These are phyloP conservation scores for Vandiemenella viatica DNA, from an alignment of 2,888 invertebrate species.

Conservation along the genomic window DNA sequence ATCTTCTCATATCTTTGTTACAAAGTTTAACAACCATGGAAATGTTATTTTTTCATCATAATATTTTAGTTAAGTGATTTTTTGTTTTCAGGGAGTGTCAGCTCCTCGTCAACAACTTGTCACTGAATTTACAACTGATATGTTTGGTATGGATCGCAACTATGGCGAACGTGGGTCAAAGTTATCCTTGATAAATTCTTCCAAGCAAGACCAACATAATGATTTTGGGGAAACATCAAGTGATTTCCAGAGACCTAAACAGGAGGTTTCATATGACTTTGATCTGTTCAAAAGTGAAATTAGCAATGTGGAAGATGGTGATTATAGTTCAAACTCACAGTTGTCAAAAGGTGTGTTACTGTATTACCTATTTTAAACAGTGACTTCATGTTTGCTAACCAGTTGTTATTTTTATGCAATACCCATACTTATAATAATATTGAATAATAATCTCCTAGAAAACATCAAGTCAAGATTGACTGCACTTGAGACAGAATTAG, in stretches of 20 bases:
- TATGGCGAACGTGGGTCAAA: neutral
- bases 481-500: slow-evolving; percentile 55
- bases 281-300: slow-evolving; percentile 10
- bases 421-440: no score
- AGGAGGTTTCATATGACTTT: slow-evolving; percentile 11
- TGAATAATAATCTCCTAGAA: no score
- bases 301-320: slow-evolving; percentile 7
- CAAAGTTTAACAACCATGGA: no score
- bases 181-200: neutral
- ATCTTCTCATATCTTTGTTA: no score
- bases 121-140: slow-evolving; percentile 45
- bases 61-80: no score
- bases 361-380: no score
- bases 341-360: slow-evolving; percentile 18
- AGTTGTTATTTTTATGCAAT: no score
- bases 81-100: slow-evolving; percentile 4
- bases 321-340: neutral
- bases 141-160: slow-evolving; percentile 29
- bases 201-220: slow-evolving; percentile 1
- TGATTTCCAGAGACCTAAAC: slow-evolving; percentile 3
- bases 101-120: slow-evolving; percentile 27
- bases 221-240: neutral
- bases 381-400: no score
- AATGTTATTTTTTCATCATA: no score
- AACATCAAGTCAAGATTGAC: slow-evolving; percentile 35